Conservation (phyloP, 2,888 invertebrate genomes). For the Bellardia pandia region DNA sequence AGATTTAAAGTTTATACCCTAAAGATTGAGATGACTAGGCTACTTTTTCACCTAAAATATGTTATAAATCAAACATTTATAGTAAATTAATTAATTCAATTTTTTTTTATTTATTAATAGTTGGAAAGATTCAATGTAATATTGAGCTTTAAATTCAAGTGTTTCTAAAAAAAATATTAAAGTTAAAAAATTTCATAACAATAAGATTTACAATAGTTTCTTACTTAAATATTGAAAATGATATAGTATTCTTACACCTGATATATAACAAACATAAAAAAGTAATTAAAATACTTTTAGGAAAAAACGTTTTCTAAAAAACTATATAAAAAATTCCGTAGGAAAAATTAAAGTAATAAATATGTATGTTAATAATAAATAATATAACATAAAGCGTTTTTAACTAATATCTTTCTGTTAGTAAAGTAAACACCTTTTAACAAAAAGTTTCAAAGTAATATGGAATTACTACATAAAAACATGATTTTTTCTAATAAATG, state of each 20-base stretch:
- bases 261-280: conserved; percentile 25
- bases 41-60: too few species aligned
- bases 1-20: too few species aligned
- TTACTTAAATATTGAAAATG: conserved; percentile 30
- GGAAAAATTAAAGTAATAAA: conserved; percentile 45
- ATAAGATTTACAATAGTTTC: conserved; percentile 35
- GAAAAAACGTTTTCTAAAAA: conserved; percentile 26
- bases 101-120: conserved; percentile 6
- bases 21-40: too few species aligned
- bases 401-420: neutral
- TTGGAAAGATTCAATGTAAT: conserved; percentile 41
- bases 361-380: neutral
- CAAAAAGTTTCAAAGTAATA: conserved; percentile 7
- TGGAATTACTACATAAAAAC: neutral
- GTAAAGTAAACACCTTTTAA: neutral
- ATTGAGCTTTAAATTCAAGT: conserved; percentile 34
- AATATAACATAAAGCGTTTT: neutral
- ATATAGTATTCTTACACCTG: neutral
- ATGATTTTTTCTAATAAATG: conserved; percentile 27
- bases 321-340: conserved; percentile 20
- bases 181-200: conserved; percentile 17
- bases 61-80: too few species aligned
- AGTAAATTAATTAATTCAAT: neutral
- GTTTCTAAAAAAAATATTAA: conserved; percentile 14
- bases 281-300: conserved; percentile 30